Conservation (phyloP, 1,140 invertebrate genomes). For the Dysdera silvatica region DNA sequence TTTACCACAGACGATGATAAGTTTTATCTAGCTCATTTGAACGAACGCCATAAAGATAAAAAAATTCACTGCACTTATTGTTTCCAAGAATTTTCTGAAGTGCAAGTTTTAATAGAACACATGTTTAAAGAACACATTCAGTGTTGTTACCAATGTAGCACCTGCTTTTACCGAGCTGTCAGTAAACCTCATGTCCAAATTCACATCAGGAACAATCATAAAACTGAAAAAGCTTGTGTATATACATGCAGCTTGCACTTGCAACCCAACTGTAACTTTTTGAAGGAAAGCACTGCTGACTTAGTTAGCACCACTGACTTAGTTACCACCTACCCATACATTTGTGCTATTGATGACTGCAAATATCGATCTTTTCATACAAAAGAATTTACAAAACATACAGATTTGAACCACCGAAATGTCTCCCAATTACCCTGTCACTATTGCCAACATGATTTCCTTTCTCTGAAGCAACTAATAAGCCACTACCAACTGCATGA, state of each 20-base stretch:
- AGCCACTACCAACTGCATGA: conserved; percentile 45
- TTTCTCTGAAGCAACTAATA: conserved; percentile 11
- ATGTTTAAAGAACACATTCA: not conserved
- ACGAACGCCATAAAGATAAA: not conserved
- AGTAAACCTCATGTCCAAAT: conserved; percentile 15
- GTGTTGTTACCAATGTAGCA: conserved; percentile 13
- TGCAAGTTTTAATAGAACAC: not conserved
- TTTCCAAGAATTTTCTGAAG: not conserved
- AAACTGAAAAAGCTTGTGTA: too few relatives aligned
- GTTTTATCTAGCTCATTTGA: not conserved
- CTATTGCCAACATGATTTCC: conserved; percentile 23
- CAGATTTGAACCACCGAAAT: not conserved
- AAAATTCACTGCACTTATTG: conserved; percentile 18
- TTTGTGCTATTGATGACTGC: conserved; percentile 16
- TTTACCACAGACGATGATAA: not conserved
- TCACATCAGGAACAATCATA: conserved; percentile 14
- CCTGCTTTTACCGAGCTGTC: conserved; percentile 21
- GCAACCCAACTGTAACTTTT: too few relatives aligned
- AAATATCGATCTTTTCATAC: conserved; percentile 6
- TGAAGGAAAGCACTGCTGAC: too few relatives aligned
- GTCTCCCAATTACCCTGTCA: conserved; percentile 8
- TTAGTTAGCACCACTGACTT: too few relatives aligned
- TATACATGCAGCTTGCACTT: too few relatives aligned
- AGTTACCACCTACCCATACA: conserved; percentile 2
- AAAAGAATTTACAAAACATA: conserved; percentile 9